These are phyloP conservation scores for Agelaius phoeniceus DNA, from an alignment of 2,113 vertebrate genomes.

Conservation along the genomic window DNA sequence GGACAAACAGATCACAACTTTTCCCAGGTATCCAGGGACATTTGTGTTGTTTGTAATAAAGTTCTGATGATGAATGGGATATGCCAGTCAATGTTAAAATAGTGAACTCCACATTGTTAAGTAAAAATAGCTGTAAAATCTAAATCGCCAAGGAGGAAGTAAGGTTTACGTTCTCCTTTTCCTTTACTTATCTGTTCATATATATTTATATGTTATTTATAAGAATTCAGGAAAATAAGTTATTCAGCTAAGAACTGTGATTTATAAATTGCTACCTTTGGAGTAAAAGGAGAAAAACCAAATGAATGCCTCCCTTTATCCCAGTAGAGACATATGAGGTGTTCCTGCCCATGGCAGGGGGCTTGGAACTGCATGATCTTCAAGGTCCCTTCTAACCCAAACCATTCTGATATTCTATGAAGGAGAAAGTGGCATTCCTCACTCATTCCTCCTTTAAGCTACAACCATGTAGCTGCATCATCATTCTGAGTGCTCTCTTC, in stretches of 20 bases:
- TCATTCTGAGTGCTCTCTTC: neutral
- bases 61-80: neutral
- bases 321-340: accelerated
- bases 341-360: neutral
- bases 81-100: neutral
- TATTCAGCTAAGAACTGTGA: neutral
- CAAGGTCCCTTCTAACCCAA: neutral
- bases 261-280: neutral
- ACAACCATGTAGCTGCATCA: neutral
- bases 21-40: neutral
- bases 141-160: neutral
- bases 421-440: neutral
- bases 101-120: neutral
- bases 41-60: neutral
- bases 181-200: too few species aligned
- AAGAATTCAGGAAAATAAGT: neutral
- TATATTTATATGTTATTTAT: neutral
- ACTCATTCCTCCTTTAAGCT: neutral
- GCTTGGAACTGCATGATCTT: neutral
- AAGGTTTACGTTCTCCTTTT: neutral
- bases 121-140: neutral
- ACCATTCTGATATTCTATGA: neutral
- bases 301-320: neutral
- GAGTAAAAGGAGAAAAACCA: neutral
- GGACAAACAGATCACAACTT: neutral